Percentiles rank a stretch among this genome's conserved stretches.
Conservation (phyloP, 30 jellyfish, hydroid and myxozoan species). For the Chrysaora quinquecirrha region DNA sequence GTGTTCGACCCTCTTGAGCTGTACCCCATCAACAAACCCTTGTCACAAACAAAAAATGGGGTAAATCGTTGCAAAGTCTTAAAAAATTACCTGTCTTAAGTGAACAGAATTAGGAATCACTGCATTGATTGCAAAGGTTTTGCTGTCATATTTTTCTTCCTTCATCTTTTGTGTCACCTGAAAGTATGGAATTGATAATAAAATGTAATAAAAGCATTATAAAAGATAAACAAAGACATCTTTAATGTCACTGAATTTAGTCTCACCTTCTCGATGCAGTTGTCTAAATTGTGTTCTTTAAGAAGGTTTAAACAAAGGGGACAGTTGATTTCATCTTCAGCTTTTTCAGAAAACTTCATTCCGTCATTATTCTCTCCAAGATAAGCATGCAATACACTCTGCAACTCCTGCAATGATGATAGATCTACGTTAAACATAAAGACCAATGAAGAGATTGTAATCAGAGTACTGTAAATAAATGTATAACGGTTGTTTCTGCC, state of each 20-base stretch:
- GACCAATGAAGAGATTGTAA: no score
- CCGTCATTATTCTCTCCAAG: no score
- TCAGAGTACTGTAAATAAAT: no score
- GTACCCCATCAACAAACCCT: background rate
- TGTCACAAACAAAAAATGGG: no score
- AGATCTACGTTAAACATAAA: no score
- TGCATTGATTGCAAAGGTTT: conserved; percentile 61
- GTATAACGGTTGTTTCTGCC: no score
- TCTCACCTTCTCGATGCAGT: conserved; percentile 4
- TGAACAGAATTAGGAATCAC: conserved; percentile 42
- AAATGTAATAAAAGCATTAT: background rate
- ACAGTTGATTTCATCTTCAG: background rate
- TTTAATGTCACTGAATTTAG: no score
- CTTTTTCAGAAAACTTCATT: no score
- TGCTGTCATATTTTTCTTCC: conserved; percentile 52
- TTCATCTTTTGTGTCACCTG: conserved; percentile 31
- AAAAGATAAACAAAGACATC: no score
- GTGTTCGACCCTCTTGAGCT: background rate
- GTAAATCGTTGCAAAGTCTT: no score
- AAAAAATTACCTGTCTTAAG: conserved; percentile 32
- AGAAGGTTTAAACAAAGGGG: background rate
- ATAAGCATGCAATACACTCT: no score
- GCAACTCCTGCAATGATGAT: no score
- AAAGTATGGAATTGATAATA: background rate
- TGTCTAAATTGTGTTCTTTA: background rate